These are phyloP conservation scores for Manis crassicaudata DNA, from an alignment of 2,797 vertebrate species.

Conservation along the genomic window DNA sequence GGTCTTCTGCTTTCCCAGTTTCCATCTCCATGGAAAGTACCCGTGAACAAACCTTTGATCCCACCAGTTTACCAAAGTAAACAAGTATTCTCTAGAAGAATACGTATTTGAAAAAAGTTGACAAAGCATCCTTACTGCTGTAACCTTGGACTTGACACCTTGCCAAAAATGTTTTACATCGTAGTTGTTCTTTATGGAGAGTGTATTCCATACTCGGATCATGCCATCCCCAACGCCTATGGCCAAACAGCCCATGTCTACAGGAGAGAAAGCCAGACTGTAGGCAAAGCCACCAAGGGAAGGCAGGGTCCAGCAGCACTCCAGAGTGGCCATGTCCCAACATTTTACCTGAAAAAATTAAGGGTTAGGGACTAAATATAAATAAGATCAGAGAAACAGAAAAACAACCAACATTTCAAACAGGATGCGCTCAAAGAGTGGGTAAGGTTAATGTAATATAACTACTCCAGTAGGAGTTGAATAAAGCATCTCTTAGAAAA, in stretches of 20 bases:
- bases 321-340: constrained; percentile 93
- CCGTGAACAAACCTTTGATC: not conserved
- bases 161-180: constrained; percentile 96
- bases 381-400: constrained; percentile 16
- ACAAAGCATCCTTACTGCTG: constrained; percentile 89
- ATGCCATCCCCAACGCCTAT: constrained; percentile 95
- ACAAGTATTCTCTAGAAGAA: not conserved
- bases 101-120: not conserved
- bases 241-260: constrained; percentile 92
- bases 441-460: not conserved
- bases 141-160: constrained; percentile 97
- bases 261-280: constrained; percentile 93
- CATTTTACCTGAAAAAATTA: constrained; percentile 92
- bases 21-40: not conserved
- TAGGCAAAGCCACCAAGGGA: constrained; percentile 96
- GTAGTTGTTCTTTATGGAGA: constrained; percentile 92
- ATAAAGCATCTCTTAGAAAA: not conserved
- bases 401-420: constrained; percentile 21
- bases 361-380: not conserved
- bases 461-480: not conserved
- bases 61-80: not conserved
- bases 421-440: not conserved
- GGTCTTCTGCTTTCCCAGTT: not conserved
- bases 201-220: constrained; percentile 96
- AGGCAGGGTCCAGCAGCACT: constrained; percentile 95